Base-by-base conservation (phyloP, 2,113 vertebrate species). In the Columba livia region DNA sequence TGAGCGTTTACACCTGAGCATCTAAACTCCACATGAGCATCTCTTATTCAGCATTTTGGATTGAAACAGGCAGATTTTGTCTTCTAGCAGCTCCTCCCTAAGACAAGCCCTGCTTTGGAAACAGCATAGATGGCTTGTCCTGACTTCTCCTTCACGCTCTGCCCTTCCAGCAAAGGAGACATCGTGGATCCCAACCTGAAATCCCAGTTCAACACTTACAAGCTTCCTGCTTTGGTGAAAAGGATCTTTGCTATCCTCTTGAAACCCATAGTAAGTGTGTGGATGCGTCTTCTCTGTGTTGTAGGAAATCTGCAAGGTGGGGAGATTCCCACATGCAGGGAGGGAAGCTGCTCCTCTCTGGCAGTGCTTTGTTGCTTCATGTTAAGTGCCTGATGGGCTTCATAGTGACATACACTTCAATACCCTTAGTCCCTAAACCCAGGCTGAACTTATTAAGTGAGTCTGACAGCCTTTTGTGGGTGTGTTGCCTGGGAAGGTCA, bases 231-330 rank as follows among this genome's bases (percentile, higher is more conserved):
- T 5, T 96, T 98, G 88, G 25, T 99, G 85, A 99, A 98, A 97
- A 98, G 93, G 88, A 89, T 97, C 42, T 16, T 98, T 14, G 96
- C 96, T n/a, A 57, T 98, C 70, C 50, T 99, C 81, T 73, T 98
- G 53, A 98, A 96, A 93, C 98, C 98, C 26, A 74, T 98, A 96
- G 99, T 99, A 93, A 98, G 98, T 97, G 74, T 56, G 48, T 60
- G 54, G 48, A 28, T 1, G 0, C 34, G 23, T 69, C 31, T 90
- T 2, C 1, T 28, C 70, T 48, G n/a, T 62, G 38, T 36, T 54
- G 14, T 0, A 56, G 42, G 38, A 82, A 28, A 75, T 56, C 38
- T 82, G 31, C 34, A 53, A 56, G 42, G 34, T 67, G 56, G n/a
- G 73, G 11, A 75, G 25, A 23, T 25, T 89, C 56, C 38, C 1